These are phyloP conservation scores for Myioborus miniatus DNA, from an alignment of 2,797 vertebrate species.

Conservation along the genomic window DNA sequence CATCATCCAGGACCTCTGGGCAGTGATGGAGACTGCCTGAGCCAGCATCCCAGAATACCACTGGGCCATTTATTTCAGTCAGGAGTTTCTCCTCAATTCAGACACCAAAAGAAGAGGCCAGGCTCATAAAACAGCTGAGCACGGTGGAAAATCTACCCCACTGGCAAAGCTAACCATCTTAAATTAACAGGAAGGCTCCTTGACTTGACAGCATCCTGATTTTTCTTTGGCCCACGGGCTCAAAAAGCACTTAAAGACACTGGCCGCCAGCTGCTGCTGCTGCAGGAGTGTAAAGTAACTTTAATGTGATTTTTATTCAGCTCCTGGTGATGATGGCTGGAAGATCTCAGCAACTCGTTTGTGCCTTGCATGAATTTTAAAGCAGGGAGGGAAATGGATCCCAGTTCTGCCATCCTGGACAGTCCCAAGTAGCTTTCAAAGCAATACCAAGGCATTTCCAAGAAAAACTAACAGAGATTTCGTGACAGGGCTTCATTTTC, in stretches of 20 bases:
- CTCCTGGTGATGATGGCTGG: not conserved
- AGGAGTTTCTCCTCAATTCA: not conserved
- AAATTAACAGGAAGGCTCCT: not conserved
- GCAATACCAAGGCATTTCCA: not conserved
- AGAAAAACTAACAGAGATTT: not conserved
- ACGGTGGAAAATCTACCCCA: not conserved
- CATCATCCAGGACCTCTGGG: not conserved
- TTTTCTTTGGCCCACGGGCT: not conserved
- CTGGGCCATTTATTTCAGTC: not conserved
- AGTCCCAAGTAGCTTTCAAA: not conserved
- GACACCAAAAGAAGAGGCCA: not conserved
- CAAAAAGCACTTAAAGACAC: not conserved
- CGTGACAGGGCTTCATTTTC: not conserved
- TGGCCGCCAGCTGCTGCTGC: not conserved
- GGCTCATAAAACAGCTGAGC: not conserved
- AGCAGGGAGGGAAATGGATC: not conserved
- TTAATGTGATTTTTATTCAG: constrained; percentile 24
- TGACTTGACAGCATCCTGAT: not conserved
- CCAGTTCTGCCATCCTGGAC: not conserved
- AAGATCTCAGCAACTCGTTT: not conserved
- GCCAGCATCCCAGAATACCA: not conserved
- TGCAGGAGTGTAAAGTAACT: not conserved
- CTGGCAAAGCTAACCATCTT: not conserved
- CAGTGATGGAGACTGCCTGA: not conserved
- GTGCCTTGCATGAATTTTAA: not conserved